Conservation (phyloP, 2,797 vertebrate species). For the Borostomias antarcticus region DNA sequence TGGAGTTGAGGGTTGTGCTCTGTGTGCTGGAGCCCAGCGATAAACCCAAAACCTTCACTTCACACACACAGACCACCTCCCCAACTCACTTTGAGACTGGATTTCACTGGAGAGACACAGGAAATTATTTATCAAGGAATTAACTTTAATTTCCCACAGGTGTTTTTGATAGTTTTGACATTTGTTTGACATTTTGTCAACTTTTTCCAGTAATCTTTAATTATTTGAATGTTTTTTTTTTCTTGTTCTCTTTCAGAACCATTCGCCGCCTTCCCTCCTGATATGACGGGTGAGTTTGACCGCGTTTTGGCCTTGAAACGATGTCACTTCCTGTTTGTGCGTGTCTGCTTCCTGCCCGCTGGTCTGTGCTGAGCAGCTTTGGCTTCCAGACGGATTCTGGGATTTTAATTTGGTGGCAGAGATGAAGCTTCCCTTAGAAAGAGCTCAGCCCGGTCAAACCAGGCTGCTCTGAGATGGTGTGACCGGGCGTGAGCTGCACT, state of each 20-base stretch:
- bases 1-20: conserved; percentile 64
- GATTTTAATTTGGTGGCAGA: conserved; percentile 54
- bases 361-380: conserved; percentile 57
- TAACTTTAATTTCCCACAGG: not conserved
- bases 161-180: not conserved
- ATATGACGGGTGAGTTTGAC: conserved; percentile 80
- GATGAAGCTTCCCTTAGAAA: conserved; percentile 15
- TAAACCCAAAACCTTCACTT: conserved; percentile 64
- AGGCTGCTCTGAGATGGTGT: conserved; percentile 7
- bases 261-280: conserved; percentile 86
- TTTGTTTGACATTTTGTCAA: not conserved
- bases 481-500: conserved; percentile 16
- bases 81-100: conserved; percentile 1
- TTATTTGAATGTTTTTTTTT: conserved; percentile 20
- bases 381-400: conserved; percentile 14
- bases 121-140: not conserved
- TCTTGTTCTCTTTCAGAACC: conserved; percentile 76
- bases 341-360: conserved; percentile 60
- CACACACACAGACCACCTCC: not conserved
- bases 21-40: conserved; percentile 57
- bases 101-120: not conserved
- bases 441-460: conserved; percentile 3
- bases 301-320: conserved; percentile 22
- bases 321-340: conserved; percentile 61
- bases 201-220: conserved; percentile 45